phyloP scores from a whole-genome alignment of 1,140 invertebrate species.

The Rhagoletis zephyria region DNA sequence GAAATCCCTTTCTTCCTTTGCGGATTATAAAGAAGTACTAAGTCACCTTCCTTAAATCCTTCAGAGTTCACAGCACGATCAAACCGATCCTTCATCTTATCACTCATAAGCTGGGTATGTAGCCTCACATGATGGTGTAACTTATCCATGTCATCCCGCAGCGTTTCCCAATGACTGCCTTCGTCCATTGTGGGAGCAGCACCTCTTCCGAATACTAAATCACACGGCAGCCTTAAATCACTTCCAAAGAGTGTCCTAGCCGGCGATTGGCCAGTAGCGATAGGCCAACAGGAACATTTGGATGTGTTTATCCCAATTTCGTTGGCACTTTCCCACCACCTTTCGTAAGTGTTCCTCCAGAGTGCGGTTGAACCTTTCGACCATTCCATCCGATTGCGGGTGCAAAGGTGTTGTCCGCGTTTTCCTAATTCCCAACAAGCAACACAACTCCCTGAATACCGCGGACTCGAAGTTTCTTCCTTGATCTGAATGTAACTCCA shows the following conservation, averaged over 20 bases:
- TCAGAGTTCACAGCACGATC: neutral
- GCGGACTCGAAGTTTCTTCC: slow-evolving; percentile 67
- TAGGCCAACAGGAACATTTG: too few relatives aligned
- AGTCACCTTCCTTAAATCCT: neutral
- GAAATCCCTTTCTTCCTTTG: neutral
- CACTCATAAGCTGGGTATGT: neutral
- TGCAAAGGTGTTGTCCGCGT: slow-evolving; percentile 56
- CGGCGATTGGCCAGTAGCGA: slow-evolving; percentile 58
- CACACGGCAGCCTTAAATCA: slow-evolving; percentile 20
- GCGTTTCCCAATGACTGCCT: neutral
- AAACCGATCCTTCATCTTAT: slow-evolving; percentile 7
- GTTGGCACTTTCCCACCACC: too few relatives aligned
- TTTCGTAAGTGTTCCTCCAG: too few relatives aligned
- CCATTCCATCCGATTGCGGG: too few relatives aligned
- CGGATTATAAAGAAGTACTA: slow-evolving; percentile 23
- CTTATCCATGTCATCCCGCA: neutral
- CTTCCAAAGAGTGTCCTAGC: slow-evolving; percentile 2
- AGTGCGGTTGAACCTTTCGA: too few relatives aligned
- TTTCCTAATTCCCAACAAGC: slow-evolving; percentile 63
- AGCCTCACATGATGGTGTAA: neutral
- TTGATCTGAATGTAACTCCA: slow-evolving; percentile 68
- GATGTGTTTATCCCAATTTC: too few relatives aligned
- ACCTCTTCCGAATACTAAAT: neutral
- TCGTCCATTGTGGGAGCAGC: too few relatives aligned
- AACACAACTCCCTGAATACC: slow-evolving; percentile 62